phyloP scores from a whole-genome alignment of 2,797 vertebrate species.

The Decapterus maruadsi region DNA sequence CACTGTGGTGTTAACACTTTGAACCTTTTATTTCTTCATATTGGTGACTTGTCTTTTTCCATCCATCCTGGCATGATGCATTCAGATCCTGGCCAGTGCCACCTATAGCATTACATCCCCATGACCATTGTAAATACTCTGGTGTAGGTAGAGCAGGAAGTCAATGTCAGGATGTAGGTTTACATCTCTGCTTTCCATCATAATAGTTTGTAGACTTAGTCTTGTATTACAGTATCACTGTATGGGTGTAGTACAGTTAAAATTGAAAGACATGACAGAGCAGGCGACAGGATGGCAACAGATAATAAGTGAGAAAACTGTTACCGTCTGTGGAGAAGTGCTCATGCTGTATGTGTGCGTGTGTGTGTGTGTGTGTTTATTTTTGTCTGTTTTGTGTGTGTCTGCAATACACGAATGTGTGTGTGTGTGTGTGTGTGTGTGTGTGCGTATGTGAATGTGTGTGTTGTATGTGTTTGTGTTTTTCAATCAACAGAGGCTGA shows the following conservation, averaged over 20 bases:
- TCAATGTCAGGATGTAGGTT: constrained; percentile 46
- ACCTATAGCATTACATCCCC: constrained; percentile 61
- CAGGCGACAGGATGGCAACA: constrained; percentile 48
- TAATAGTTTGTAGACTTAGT: constrained; percentile 34
- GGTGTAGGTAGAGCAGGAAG: constrained; percentile 59
- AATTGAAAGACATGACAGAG: constrained; percentile 40
- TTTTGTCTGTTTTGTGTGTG: constrained; percentile 38
- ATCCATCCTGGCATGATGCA: constrained; percentile 71
- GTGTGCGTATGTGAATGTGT: constrained; percentile 14
- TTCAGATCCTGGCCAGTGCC: constrained; percentile 50
- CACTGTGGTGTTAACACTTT: constrained; percentile 66
- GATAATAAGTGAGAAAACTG: constrained; percentile 42
- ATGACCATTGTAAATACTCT: constrained; percentile 52
- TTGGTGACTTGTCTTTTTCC: constrained; percentile 42
- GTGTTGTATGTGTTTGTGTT: constrained; percentile 48
- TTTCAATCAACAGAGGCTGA: constrained; percentile 89
- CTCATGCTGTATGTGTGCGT: constrained; percentile 67
- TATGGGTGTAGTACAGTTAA: constrained; percentile 40
- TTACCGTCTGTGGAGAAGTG: constrained; percentile 48
- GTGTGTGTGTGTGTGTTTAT: constrained; percentile 42
- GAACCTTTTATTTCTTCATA: constrained; percentile 32
- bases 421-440: constrained; percentile 27
- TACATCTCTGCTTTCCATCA: constrained; percentile 35
- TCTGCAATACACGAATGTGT: constrained; percentile 6
- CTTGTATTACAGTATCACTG: constrained; percentile 39